Base-by-base conservation (phyloP, 2,797 vertebrate species). In the Hapalemur alaotrensis region DNA sequence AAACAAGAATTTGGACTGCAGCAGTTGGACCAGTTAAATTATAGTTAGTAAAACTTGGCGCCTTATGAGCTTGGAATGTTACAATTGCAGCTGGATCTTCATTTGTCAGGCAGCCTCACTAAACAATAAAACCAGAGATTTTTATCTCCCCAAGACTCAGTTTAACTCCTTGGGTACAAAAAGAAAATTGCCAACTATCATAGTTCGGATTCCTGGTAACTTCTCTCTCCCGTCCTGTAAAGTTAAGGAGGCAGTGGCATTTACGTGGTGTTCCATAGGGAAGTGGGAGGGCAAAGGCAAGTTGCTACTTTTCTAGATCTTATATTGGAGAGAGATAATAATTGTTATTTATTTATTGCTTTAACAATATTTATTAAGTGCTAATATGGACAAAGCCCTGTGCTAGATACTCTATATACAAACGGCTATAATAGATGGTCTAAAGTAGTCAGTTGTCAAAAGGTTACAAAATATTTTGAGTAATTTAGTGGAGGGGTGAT, bases 11-110 rank as follows among this genome's bases (percentile, higher is more conserved):
- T 98, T 98, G 98, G 98, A 98, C 98, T 98, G 98, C 96, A 97
- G 97, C 98, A 98, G 98, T 97, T 91, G 96, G 98, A 97, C 97
- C 98, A 97, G 98, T 98, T 98, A 99, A 99, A 99, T 98, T 98
- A 98, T 98, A 98, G 98, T 98, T 99, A 98, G 98, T 98, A 98
- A 99, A 98, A 99, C 98, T 99, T 98, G 98, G 98, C 98, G 98
- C 98, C 98, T 99, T 98, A 69, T 1, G 96, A 98, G 96, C 98
- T 94, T 98, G 98, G 98, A 98, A 98, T 98, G 98, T 98, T 97
- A 98, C 98, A 98, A 97, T 98, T 98, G 97, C 98, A 98, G 98
- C 98, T 98, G 98, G 98, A 98, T 97, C 97, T 98, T 98, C 96
- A 0, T 98, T 98, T 98, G 98, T 97, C 98, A 97, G 98, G 98